Conservation (phyloP, 37 sponge, comb jelly and placozoan species). For the Geodia barretti region DNA sequence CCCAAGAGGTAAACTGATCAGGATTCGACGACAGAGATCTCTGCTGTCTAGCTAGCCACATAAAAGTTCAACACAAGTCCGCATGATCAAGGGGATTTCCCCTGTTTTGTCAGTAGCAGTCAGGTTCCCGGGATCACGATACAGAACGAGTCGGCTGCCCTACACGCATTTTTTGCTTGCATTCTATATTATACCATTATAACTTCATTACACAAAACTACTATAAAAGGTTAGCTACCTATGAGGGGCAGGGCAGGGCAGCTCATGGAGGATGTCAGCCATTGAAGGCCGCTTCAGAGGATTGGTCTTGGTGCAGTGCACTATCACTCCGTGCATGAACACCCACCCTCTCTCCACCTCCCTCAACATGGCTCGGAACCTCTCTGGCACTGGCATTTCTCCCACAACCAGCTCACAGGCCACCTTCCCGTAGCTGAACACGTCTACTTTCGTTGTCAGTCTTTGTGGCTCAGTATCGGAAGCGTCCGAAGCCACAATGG, state of each 20-base stretch:
- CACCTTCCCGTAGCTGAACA: slow-evolving; percentile 79
- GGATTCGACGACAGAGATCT: no score
- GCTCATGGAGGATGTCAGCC: slow-evolving; percentile 4
- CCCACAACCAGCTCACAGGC: slow-evolving; percentile 46
- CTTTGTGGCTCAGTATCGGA: not conserved
- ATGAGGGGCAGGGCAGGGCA: not conserved
- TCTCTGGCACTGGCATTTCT: slow-evolving; percentile 35
- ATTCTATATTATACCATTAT: no score
- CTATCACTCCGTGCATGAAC: slow-evolving; percentile 16
- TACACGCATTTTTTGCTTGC: no score
- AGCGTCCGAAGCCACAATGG: not conserved
- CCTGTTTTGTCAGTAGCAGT: no score
- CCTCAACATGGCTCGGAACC: not conserved
- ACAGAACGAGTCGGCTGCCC: no score
- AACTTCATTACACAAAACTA: no score
- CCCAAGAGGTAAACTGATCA: no score
- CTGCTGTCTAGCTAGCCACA: no score
- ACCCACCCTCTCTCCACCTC: slow-evolving; percentile 4
- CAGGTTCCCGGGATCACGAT: no score
- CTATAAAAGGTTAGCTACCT: no score
- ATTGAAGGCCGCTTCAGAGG: slow-evolving; percentile 20
- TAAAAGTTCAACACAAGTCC: no score
- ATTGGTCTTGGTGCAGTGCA: slow-evolving; percentile 1
- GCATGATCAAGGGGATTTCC: no score
- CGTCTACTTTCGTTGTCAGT: slow-evolving; percentile 78